These are phyloP conservation scores for Choloepus hoffmanni DNA, from an alignment of 2,113 vertebrate species.

Conservation along the genomic window DNA sequence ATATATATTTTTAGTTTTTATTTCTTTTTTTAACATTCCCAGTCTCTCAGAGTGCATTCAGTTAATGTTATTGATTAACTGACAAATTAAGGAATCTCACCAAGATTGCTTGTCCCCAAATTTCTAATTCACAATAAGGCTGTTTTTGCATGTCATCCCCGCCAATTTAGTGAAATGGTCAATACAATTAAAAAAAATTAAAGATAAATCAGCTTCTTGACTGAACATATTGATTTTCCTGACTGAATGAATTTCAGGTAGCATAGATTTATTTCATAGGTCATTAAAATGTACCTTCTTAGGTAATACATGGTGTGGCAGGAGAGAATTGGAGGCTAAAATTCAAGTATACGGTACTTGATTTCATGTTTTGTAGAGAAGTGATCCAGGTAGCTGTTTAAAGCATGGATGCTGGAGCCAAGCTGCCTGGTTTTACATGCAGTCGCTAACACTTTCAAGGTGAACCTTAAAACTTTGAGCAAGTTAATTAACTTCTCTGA, in stretches of 20 bases:
- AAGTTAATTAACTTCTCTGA: neutral
- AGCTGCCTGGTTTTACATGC: neutral
- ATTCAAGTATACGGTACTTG: neutral
- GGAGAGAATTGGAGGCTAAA: neutral
- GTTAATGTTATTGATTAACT: conserved; percentile 48
- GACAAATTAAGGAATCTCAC: conserved; percentile 3
- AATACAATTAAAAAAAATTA: neutral
- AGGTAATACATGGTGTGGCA: neutral
- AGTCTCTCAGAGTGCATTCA: neutral
- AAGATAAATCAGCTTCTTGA: conserved; percentile 26
- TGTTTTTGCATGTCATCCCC: neutral
- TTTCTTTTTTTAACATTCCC: neutral
- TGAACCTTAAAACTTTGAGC: neutral
- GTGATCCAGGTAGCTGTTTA: neutral
- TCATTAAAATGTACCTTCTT: conserved; percentile 31
- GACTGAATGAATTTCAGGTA: conserved; percentile 29
- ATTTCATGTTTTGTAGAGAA: neutral
- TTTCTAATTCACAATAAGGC: conserved; percentile 20
- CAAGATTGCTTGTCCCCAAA: conserved; percentile 17
- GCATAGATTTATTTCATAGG: neutral
- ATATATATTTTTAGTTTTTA: neutral
- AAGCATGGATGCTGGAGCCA: neutral
- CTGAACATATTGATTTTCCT: conserved; percentile 3
- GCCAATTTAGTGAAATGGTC: neutral
- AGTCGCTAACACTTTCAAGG: neutral